These are phyloP conservation scores for Gadus chalcogrammus DNA, from an alignment of 2,113 vertebrate species.

Conservation along the genomic window DNA sequence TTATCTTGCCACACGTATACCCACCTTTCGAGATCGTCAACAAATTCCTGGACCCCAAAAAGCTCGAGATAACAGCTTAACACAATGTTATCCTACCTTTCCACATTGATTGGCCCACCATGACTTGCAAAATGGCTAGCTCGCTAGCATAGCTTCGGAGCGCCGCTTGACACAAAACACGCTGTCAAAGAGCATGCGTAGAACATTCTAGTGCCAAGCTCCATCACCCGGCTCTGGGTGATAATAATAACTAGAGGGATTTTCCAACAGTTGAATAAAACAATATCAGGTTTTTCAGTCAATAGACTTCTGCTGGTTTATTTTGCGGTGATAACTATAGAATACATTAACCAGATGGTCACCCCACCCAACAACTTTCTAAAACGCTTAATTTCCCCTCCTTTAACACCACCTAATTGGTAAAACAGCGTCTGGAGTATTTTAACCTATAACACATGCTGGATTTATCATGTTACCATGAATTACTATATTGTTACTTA, in stretches of 20 bases:
- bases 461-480: too few relatives aligned
- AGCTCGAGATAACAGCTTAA: not conserved
- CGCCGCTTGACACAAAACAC: conserved; percentile 63
- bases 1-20: conserved; percentile 32
- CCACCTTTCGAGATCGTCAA: not conserved
- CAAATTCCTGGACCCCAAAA: too few relatives aligned
- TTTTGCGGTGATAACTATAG: too few relatives aligned
- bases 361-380: too few relatives aligned
- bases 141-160: conserved; percentile 66
- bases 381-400: too few relatives aligned
- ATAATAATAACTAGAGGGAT: conserved; percentile 9
- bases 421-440: too few relatives aligned
- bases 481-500: too few relatives aligned
- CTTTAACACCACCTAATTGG: too few relatives aligned
- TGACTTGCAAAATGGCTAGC: conserved; percentile 80
- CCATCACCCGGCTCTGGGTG: conserved; percentile 53
- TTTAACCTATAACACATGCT: too few relatives aligned
- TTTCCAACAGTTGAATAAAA: not conserved
- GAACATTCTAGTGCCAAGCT: conserved; percentile 75
- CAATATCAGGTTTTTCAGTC: too few relatives aligned
- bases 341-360: too few relatives aligned
- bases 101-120: conserved; percentile 74
- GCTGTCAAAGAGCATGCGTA: conserved; percentile 73
- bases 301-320: too few relatives aligned
- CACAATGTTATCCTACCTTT: conserved; percentile 43